Base-by-base conservation (phyloP, 1,140 invertebrate species). In the Trachymyrmex septentrionalis region DNA sequence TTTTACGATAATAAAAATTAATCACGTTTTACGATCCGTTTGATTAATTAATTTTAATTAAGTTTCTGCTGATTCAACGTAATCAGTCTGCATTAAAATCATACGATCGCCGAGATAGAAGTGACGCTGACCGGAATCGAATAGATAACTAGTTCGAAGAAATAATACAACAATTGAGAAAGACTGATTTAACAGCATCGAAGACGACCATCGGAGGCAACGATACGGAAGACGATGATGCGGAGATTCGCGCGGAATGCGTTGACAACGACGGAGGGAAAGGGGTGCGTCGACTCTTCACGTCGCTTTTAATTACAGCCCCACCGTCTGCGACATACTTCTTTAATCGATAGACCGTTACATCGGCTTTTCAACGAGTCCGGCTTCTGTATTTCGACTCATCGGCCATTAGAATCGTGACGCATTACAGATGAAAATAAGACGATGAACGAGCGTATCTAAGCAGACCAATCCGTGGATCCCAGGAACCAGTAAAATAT, bases 341-440 rank as follows among this genome's bases (percentile, higher is more conserved):
- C 73, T 76, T 19, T 76, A 76, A 76, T 76, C 73, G 55, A 61
- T 61, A 61, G 30, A 57, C n/a, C 55, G 55, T 61, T 76, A 76
- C 10, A 61, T 24, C 30, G 34, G 30, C 55, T 19, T 24, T 75
- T 59, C 53, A 59, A 75, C 72, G 12, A 38, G 38, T 21, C 14
- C 66, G 38, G 30, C 55, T 61, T 59, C 55, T 75, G 55, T 59
- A 61, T 76, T 76, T 76, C 53, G 53, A 75, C 30, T 76, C 16
- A 6, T 38, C 27, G 19, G 14, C n/a, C n/a, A 10, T 4, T 24
- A 19, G 14, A n/a, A 76, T 61, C 53, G 34, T 76, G 67, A 71
- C 53, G 21, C 30, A 12, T 21, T 7, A n/a, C 53, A 38, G n/a
- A 59, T 38, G 9, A 5, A n/a, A 38, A 76, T 44, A 16, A 61